Evolutionary conservation across 2,888 invertebrate species (phyloP).

Genomic region (Nezara viridula): DNA sequence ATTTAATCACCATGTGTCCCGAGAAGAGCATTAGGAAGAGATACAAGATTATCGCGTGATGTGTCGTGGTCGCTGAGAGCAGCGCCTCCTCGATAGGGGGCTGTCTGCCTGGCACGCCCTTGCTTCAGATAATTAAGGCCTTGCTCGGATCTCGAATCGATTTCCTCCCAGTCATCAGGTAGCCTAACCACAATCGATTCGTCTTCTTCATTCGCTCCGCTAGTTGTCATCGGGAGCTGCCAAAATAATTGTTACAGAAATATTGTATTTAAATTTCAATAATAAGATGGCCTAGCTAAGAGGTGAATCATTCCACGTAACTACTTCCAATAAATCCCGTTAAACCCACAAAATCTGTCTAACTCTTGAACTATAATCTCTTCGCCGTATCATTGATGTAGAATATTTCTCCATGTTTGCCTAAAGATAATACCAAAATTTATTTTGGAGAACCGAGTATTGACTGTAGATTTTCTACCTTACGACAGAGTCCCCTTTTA

Average conservation of each 20-base stretch:
- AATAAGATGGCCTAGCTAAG: too few relatives aligned
- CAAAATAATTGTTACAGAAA: background rate
- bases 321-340: too few relatives aligned
- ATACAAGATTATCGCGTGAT: background rate
- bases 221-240: background rate
- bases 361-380: too few relatives aligned
- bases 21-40: background rate
- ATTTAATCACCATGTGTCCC: background rate
- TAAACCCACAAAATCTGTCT: too few relatives aligned
- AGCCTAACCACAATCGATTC: background rate
- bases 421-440: too few relatives aligned
- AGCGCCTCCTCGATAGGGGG: background rate
- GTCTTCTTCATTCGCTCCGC: background rate
- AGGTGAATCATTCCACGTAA: too few relatives aligned
- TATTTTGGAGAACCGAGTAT: too few relatives aligned
- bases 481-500: too few relatives aligned
- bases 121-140: slow-evolving; percentile 4
- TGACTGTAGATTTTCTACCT: too few relatives aligned
- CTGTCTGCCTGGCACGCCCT: background rate
- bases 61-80: background rate
- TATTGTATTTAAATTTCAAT: too few relatives aligned
- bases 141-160: background rate
- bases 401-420: too few relatives aligned
- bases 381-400: too few relatives aligned
- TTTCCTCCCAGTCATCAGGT: background rate